These are phyloP conservation scores for Apotomis betuletana DNA, from an alignment of 2,888 invertebrate species.

Conservation along the genomic window DNA sequence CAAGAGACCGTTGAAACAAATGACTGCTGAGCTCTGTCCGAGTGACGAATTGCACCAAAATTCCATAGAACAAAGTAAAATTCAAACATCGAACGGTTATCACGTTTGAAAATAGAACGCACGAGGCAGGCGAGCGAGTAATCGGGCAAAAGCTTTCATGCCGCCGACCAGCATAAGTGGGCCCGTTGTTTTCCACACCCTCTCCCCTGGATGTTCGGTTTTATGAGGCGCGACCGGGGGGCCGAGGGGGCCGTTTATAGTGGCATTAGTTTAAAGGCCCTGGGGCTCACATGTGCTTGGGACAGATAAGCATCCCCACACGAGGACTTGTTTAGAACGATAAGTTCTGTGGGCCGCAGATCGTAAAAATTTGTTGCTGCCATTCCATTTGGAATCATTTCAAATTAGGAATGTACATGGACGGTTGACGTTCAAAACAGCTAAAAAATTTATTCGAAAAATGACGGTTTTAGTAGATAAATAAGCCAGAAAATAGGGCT, in stretches of 20 bases:
- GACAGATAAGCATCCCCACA: slow-evolving; percentile 81
- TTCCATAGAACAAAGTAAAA: slow-evolving; percentile 31
- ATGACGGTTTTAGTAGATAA: no score
- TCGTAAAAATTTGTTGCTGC: slow-evolving; percentile 48
- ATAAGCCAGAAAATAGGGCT: no score
- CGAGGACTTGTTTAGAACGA: slow-evolving; percentile 79
- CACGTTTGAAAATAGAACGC: slow-evolving; percentile 81
- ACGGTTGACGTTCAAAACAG: no score
- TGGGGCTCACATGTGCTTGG: slow-evolving; percentile 77
- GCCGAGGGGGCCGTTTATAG: slow-evolving; percentile 62
- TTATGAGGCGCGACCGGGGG: slow-evolving; percentile 64
- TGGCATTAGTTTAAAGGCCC: slow-evolving; percentile 75
- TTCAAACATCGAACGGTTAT: slow-evolving; percentile 57
- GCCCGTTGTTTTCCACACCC: slow-evolving; percentile 67
- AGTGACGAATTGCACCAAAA: slow-evolving; percentile 19
- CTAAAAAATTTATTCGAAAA: no score
- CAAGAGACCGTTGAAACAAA: not conserved
- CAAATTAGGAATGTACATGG: slow-evolving; percentile 1
- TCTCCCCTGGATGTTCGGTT: slow-evolving; percentile 71
- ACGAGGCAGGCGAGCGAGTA: slow-evolving; percentile 78
- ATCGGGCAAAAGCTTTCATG: slow-evolving; percentile 80
- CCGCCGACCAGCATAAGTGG: slow-evolving; percentile 61
- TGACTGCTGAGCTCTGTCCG: not conserved
- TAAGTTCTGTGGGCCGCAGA: slow-evolving; percentile 72
- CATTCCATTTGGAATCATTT: slow-evolving; percentile 38